Percentiles rank a stretch among this genome's conserved stretches.
Conservation (phyloP, 2,888 invertebrate genomes). For the Heliconius ethilla region DNA sequence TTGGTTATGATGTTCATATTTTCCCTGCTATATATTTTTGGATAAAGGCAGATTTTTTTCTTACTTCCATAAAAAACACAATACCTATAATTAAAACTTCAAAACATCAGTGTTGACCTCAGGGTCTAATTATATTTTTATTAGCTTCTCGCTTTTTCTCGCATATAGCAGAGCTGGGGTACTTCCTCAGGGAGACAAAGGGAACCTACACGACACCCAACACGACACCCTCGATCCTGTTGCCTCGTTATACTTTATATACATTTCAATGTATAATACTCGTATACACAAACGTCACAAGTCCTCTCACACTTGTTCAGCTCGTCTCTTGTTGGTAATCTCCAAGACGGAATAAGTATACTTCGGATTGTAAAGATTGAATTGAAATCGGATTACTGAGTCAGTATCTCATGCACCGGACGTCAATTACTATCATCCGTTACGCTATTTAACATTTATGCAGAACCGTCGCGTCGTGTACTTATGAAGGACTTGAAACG, state of each 20-base stretch:
- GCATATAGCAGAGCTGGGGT: not conserved
- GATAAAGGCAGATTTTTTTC: not conserved
- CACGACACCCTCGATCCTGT: not conserved
- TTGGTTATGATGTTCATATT: not conserved
- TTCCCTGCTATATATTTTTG: not conserved
- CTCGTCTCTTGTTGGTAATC: not conserved
- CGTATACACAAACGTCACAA: not conserved
- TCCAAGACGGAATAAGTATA: not conserved
- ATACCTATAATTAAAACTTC: not conserved
- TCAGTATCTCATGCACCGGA: not conserved
- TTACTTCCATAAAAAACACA: not conserved
- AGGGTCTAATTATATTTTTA: no score
- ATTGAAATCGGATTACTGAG: not conserved
- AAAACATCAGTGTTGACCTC: not conserved
- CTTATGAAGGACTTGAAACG: no score
- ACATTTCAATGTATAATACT: not conserved
- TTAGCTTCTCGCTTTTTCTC: not conserved
- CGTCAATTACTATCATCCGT: not conserved
- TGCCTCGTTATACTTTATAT: not conserved
- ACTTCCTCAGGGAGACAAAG: no score
- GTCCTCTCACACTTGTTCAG: not conserved
- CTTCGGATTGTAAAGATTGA: conserved; percentile 6
- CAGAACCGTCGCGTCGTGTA: not conserved
- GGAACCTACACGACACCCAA: not conserved
- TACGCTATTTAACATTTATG: not conserved